Percentiles rank a stretch among this genome's conserved stretches.
phyloP scores from a whole-genome alignment of 2,113 vertebrate species.

The Oceanites oceanicus region DNA sequence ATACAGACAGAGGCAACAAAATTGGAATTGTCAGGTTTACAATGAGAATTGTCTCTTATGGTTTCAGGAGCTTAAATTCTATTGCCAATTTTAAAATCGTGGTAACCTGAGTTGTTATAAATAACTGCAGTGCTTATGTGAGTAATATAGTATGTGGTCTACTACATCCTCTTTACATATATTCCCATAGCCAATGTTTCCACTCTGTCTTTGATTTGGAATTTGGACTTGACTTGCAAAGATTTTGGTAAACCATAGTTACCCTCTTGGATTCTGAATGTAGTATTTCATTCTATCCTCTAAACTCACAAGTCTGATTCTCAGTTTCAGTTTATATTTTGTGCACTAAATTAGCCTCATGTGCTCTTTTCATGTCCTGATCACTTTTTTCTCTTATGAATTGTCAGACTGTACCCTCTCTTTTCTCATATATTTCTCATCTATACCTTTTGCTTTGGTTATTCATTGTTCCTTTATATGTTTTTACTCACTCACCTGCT shows the following conservation, averaged over 20 bases:
- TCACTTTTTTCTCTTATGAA: neutral
- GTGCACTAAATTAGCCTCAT: neutral
- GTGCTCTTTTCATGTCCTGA: neutral
- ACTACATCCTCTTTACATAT: neutral
- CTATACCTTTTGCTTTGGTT: neutral
- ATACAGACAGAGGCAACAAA: rapidly evolving
- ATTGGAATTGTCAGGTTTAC: neutral
- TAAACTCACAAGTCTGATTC: neutral
- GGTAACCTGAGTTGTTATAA: neutral
- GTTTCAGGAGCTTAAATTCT: neutral
- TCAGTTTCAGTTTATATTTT: neutral
- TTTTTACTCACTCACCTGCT: neutral
- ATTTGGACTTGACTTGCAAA: neutral
- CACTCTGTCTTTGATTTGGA: neutral
- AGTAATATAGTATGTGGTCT: neutral
- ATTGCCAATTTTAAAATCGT: neutral
- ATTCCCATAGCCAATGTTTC: neutral
- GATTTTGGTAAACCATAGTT: neutral
- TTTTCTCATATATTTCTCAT: neutral
- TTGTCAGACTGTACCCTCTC: neutral
- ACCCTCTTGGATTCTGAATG: neutral
- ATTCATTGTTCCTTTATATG: neutral
- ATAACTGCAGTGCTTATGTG: neutral
- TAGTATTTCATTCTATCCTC: neutral
- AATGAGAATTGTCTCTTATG: neutral